Evolutionary conservation across 1,140 invertebrate species (phyloP).

Genomic region (Choristoneura fumiferana): DNA sequence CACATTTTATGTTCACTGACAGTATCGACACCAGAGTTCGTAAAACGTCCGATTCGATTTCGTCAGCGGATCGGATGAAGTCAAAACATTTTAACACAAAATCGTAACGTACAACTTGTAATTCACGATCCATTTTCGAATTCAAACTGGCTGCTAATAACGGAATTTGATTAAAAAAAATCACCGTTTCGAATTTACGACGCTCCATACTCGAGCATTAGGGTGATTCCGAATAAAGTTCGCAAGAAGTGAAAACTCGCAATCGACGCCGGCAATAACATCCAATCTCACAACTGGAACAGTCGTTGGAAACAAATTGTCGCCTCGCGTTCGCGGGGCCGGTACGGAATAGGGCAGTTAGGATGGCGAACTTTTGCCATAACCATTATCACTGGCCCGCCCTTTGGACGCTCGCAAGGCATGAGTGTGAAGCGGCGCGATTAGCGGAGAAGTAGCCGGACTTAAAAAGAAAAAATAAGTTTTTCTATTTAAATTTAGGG

Average conservation of each 20-base stretch:
- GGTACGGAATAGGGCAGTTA: constrained; percentile 49
- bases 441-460: too few species aligned
- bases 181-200: constrained; percentile 1
- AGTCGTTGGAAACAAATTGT: constrained; percentile 59
- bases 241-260: constrained; percentile 39
- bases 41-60: too few species aligned
- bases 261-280: constrained; percentile 55
- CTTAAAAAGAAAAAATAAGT: too few species aligned
- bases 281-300: constrained; percentile 38
- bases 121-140: not conserved
- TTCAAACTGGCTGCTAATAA: not conserved
- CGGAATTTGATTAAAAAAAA: constrained; percentile 2
- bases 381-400: constrained; percentile 67
- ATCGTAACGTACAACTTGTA: not conserved
- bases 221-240: constrained; percentile 18
- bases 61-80: too few species aligned
- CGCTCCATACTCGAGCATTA: not conserved
- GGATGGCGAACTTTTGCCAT: constrained; percentile 63
- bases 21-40: too few species aligned
- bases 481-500: too few species aligned
- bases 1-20: too few species aligned
- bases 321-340: constrained; percentile 24
- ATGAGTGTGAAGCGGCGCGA: constrained; percentile 13
- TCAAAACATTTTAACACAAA: too few species aligned
- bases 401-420: constrained; percentile 34